A percentile compares a stretch with the other conserved stretches of the same genome.
Conservation (phyloP, 2,888 invertebrate species). For the Capitulum mitella region DNA sequence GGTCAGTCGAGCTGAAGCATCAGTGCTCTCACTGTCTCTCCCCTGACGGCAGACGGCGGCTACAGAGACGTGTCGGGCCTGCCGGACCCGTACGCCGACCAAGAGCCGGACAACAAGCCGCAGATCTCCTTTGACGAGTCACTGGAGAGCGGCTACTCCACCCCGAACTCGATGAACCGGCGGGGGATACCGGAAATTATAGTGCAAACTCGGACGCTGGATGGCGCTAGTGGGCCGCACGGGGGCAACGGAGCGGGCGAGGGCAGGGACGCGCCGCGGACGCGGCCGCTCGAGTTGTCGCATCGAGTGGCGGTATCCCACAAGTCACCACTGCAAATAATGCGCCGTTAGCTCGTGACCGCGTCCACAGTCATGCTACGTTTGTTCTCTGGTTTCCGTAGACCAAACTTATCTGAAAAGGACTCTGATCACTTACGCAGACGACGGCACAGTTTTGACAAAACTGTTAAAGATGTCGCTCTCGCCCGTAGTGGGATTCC, state of each 20-base stretch:
- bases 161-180: slow-evolving; percentile 84
- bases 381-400: too few species aligned
- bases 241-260: background rate
- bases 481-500: too few species aligned
- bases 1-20: too few species aligned
- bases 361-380: too few species aligned
- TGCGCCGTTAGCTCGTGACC: too few species aligned
- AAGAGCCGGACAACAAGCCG: slow-evolving; percentile 63
- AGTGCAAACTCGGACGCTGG: slow-evolving; percentile 47
- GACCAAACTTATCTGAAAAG: too few species aligned
- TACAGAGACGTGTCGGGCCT: slow-evolving; percentile 90
- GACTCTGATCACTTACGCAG: too few species aligned
- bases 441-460: too few species aligned
- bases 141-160: slow-evolving; percentile 86
- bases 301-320: background rate
- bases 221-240: background rate
- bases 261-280: background rate
- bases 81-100: slow-evolving; percentile 75
- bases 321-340: too few species aligned
- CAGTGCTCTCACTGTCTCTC: background rate
- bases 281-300: background rate
- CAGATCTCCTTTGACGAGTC: slow-evolving; percentile 87
- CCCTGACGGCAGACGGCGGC: slow-evolving; percentile 65
- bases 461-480: too few species aligned
- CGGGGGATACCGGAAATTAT: slow-evolving; percentile 91